Percentiles rank a stretch among this genome's conserved stretches.
Conservation (phyloP, 2,888 invertebrate species). For the Allygus modestus region DNA sequence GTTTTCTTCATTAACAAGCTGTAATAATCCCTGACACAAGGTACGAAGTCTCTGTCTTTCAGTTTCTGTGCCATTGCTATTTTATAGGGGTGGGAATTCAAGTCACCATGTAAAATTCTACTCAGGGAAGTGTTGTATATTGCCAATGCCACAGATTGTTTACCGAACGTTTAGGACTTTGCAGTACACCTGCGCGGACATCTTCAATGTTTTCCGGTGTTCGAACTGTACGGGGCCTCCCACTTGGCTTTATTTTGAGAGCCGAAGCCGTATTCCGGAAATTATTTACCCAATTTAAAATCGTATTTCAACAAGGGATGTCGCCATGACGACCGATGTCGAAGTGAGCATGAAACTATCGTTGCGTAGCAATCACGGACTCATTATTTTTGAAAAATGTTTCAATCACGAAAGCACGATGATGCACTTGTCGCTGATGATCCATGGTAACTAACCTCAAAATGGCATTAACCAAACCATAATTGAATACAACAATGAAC, state of each 20-base stretch:
- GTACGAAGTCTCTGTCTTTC: neutral
- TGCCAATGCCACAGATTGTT: constrained; percentile 2
- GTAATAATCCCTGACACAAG: constrained; percentile 14
- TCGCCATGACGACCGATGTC: constrained; percentile 9
- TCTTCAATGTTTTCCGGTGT: neutral
- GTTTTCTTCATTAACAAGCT: neutral
- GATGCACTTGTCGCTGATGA: neutral
- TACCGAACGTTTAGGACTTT: constrained; percentile 24
- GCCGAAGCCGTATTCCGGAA: constrained; percentile 27
- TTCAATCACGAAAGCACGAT: neutral
- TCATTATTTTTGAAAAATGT: constrained; percentile 8
- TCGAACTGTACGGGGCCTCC: constrained; percentile 12
- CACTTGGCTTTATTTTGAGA: constrained; percentile 27
- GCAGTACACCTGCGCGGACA: neutral
- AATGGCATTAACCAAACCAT: constrained; percentile 19
- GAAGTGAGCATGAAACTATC: constrained; percentile 67
- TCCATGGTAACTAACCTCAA: neutral
- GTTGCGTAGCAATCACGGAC: neutral
- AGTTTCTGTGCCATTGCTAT: constrained; percentile 11
- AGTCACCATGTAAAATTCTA: constrained; percentile 20
- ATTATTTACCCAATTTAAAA: constrained; percentile 32
- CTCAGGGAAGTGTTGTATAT: neutral
- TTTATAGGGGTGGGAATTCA: neutral
- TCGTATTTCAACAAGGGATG: constrained; percentile 28
- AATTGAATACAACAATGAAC: neutral